phyloP scores from a whole-genome alignment of 1,140 invertebrate genomes.

The Brachionus koreanus region DNA sequence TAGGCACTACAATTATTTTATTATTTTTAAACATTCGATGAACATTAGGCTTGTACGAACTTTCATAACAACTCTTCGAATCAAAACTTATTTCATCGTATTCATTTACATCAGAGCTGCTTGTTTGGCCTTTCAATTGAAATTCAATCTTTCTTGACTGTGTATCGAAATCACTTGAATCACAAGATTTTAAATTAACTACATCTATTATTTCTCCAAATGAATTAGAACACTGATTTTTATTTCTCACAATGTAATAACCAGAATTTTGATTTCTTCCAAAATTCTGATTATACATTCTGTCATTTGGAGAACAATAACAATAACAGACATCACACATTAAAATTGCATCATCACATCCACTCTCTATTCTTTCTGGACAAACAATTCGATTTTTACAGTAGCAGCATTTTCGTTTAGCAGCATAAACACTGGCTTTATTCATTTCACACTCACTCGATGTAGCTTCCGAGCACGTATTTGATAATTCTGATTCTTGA shows the following conservation, averaged over 20 bases:
- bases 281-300: neutral
- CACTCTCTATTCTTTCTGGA: neutral
- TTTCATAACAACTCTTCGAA: neutral
- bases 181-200: neutral
- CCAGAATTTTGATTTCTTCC: too few species aligned
- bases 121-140: neutral
- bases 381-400: neutral
- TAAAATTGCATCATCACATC: neutral
- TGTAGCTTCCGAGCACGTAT: neutral
- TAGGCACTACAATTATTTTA: constrained; percentile 5
- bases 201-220: constrained; percentile 6
- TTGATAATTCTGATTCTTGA: neutral
- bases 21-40: neutral
- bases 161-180: neutral
- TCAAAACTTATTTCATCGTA: neutral
- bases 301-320: neutral
- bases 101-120: neutral
- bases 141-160: neutral
- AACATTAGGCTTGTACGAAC: neutral
- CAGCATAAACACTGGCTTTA: neutral
- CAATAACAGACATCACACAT: constrained; percentile 4
- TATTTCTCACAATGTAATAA: constrained; percentile 22
- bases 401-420: neutral
- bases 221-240: neutral
- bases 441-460: neutral